Evolutionary conservation across 2,888 invertebrate genomes (phyloP).

Genomic region (Cynaeus angustus): DNA sequence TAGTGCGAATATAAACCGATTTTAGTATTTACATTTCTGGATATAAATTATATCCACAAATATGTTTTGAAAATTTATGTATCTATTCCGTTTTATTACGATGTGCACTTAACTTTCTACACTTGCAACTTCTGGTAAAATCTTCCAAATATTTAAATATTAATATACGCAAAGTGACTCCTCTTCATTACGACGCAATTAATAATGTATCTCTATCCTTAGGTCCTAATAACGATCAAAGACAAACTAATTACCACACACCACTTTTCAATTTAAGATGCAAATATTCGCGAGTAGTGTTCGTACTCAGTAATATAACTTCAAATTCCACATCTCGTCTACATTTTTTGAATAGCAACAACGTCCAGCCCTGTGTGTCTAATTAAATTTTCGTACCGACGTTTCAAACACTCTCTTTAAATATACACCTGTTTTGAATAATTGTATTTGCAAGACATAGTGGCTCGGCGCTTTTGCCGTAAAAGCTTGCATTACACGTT

Average conservation of each 20-base stretch:
- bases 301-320: conserved; percentile 18
- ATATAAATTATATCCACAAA: not conserved
- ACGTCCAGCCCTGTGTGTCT: conserved; percentile 38
- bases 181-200: conserved; percentile 13
- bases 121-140: conserved; percentile 16
- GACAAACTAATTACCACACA: conserved; percentile 29
- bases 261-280: conserved; percentile 47
- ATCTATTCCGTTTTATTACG: not conserved
- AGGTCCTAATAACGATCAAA: conserved; percentile 36
- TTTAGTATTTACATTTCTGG: not conserved
- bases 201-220: conserved; percentile 28
- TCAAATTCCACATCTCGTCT: conserved; percentile 18
- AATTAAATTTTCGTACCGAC: conserved; percentile 43
- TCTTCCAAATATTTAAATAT: conserved; percentile 29
- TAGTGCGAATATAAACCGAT: not conserved
- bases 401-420: conserved; percentile 54
- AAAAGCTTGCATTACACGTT: conserved; percentile 61
- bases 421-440: conserved; percentile 59
- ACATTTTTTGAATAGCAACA: conserved; percentile 32
- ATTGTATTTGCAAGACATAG: conserved; percentile 59
- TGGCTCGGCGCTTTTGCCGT: conserved; percentile 55
- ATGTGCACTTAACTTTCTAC: conserved; percentile 1
- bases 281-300: conserved; percentile 30
- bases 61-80: not conserved
- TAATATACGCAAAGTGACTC: conserved; percentile 24